These are phyloP conservation scores for Trichopoda pennipes DNA, from an alignment of 2,888 invertebrate genomes.

Conservation along the genomic window DNA sequence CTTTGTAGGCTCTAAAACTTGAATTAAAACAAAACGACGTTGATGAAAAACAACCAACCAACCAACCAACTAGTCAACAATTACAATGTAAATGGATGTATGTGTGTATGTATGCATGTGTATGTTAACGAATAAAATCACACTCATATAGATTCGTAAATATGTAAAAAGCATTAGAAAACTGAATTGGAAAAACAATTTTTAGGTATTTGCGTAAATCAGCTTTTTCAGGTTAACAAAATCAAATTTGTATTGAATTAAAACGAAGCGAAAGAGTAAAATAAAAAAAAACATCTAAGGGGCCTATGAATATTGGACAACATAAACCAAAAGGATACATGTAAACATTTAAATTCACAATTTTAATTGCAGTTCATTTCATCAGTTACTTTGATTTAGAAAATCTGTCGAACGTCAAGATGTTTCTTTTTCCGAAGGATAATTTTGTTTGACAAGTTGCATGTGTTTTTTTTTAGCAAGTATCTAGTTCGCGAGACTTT, in stretches of 20 bases:
- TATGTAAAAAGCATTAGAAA: constrained; percentile 26
- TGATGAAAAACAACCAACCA: constrained; percentile 39
- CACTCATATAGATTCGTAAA: not conserved
- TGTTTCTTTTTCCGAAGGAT: not conserved
- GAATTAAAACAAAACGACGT: constrained; percentile 48
- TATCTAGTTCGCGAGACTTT: too few relatives aligned
- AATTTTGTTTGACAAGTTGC: too few relatives aligned
- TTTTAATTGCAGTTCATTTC: constrained; percentile 13
- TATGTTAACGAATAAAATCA: not conserved
- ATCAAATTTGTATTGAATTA: constrained; percentile 73
- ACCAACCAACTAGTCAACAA: constrained; percentile 28
- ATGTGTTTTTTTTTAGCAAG: too few relatives aligned
- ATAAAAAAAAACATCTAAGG: constrained; percentile 52
- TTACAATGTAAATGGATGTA: constrained; percentile 24
- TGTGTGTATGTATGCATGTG: constrained; percentile 5
- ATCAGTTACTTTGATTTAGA: constrained; percentile 24
- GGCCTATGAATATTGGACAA: constrained; percentile 59
- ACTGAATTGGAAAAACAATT: constrained; percentile 49
- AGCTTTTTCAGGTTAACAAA: constrained; percentile 75
- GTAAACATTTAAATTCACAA: constrained; percentile 49
- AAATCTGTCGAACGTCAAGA: not conserved
- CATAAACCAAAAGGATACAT: constrained; percentile 60
- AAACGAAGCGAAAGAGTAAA: constrained; percentile 67
- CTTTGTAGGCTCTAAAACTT: constrained; percentile 47
- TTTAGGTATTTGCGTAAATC: constrained; percentile 72